Conservation (phyloP, 2,888 invertebrate genomes). For the Eumacrocentrus americanus region DNA sequence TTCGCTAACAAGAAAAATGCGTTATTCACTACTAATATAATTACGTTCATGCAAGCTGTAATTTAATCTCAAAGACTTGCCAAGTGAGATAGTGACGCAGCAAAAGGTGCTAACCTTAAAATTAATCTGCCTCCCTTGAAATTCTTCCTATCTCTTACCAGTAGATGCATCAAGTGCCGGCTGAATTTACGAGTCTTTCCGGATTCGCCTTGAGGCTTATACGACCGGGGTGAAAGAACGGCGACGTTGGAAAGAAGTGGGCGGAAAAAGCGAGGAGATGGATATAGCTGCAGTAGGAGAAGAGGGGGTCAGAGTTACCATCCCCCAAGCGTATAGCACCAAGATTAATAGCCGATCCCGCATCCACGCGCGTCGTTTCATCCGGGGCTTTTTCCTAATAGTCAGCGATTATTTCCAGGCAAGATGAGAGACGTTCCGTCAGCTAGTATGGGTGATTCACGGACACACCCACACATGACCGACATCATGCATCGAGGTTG, state of each 20-base stretch:
- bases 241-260: slow-evolving; percentile 10
- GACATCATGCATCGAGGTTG: background rate
- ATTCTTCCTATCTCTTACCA: slow-evolving; percentile 12
- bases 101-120: no score
- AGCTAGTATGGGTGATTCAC: background rate
- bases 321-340: slow-evolving; percentile 15
- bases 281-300: background rate
- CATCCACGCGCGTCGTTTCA: slow-evolving; percentile 35
- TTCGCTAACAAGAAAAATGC: no score
- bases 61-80: no score
- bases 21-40: no score
- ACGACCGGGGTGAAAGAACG: slow-evolving; percentile 11
- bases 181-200: slow-evolving; percentile 20
- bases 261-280: slow-evolving; percentile 1
- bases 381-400: slow-evolving; percentile 38
- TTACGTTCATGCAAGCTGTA: no score
- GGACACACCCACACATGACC: no score
- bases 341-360: slow-evolving; percentile 40
- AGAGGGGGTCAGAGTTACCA: slow-evolving; percentile 19
- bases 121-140: slow-evolving; percentile 4
- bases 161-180: background rate
- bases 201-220: slow-evolving; percentile 15
- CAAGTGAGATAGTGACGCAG: no score
- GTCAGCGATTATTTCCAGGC: slow-evolving; percentile 37
- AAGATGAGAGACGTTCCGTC: slow-evolving; percentile 1